Evolutionary conservation across 2,113 vertebrate species (phyloP), one percentile per base, ranked within the genome.

Genomic region (Oceanites oceanicus): DNA sequence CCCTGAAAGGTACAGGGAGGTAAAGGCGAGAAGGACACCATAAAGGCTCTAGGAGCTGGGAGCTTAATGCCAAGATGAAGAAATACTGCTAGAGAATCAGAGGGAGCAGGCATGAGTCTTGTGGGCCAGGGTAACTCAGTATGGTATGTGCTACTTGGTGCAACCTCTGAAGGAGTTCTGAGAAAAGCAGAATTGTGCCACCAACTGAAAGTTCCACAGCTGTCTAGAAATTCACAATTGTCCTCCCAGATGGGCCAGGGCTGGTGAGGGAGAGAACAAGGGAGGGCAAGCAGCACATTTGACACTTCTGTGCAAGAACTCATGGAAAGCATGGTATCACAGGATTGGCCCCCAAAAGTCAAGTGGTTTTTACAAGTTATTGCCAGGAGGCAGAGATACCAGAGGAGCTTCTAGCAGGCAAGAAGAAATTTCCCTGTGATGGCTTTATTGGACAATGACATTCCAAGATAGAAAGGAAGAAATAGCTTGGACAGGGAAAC

Each of bases 61-160:
- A 81, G 3, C 8, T 44, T 86, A 78, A 67, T 61, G 26, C 3
- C 21, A 19, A 49, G 20, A 75, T 55, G 25, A 66, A 56, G 6
- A 91, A 88, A 76, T 47, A 49, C 0, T 2, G 11, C 10, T 42
- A 63, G 32, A 67, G 32, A 82, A 88, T 61, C 42, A 86, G 45
- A 82, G 11, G 19, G 6, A 83, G 5, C 13, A 72, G 19, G 2
- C 7, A 0, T 21, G 10, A 92, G 6, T 52, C 50, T 42, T 61
- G 6, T 25, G 22, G 11, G 10, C 9, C 18, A 45, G 25, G 12
- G 6, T 5, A 86, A 16, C 15, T 36, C 38, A 19, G 4, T 42
- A 56, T 0, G 0, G 42, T 23, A 3, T 7, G 6, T 2, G 0
- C 7, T 30, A 3, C 15, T 86, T 4, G 2, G 13, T 52, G 11